Percentiles rank a stretch among this genome's conserved stretches.
phyloP scores from a whole-genome alignment of 2,888 invertebrate genomes.

The Aphodius sticticus region DNA sequence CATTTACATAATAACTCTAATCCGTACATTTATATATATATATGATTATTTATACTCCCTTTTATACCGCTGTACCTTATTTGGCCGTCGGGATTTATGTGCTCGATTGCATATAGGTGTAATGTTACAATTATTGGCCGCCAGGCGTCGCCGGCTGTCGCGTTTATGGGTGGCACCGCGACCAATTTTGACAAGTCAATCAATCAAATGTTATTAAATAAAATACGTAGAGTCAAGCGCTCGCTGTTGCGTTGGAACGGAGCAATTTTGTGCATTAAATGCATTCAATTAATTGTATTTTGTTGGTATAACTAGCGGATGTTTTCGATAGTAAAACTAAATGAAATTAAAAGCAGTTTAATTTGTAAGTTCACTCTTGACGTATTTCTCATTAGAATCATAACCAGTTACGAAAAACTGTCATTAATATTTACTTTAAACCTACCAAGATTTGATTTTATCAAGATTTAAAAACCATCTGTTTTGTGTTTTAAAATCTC shows the following conservation, averaged over 20 bases:
- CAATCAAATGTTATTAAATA: constrained; percentile 4
- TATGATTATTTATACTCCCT: not conserved
- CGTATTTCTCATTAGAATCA: too few species aligned
- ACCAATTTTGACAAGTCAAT: constrained; percentile 4
- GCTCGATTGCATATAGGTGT: not conserved
- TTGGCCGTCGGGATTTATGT: not conserved
- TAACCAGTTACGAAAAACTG: too few species aligned
- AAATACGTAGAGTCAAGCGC: not conserved
- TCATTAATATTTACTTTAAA: too few species aligned
- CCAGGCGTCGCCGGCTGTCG: not conserved
- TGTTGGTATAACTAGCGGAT: too few species aligned
- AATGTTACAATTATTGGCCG: not conserved
- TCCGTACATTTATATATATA: not conserved
- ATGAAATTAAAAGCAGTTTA: too few species aligned
- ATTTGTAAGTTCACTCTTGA: too few species aligned
- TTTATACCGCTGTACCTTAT: not conserved
- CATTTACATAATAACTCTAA: not conserved
- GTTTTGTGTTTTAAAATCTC: too few species aligned
- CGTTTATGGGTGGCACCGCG: not conserved
- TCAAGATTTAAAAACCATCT: too few species aligned
- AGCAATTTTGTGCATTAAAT: not conserved
- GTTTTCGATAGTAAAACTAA: too few species aligned
- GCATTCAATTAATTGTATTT: too few species aligned
- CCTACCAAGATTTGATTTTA: too few species aligned
- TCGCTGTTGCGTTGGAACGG: not conserved